A percentile compares a stretch with the other conserved stretches of the same genome.
Evolutionary conservation across 2,797 vertebrate genomes (phyloP).

Genomic region (Trematomus bernacchii): DNA sequence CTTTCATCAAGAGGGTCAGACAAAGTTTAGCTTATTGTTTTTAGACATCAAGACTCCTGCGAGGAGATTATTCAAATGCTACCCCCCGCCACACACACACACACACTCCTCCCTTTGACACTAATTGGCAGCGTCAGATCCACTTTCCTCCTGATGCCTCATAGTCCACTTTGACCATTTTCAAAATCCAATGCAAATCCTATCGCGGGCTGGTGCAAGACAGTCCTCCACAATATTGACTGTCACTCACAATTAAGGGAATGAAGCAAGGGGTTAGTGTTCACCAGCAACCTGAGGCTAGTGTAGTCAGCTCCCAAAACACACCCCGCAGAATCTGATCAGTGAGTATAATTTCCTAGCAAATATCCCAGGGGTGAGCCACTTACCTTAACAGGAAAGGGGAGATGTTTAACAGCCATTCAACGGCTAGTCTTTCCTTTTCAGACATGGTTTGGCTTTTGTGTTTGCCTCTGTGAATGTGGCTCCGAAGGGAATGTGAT

Average conservation of each 20-base stretch:
- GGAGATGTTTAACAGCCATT: constrained; percentile 81
- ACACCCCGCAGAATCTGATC: constrained; percentile 83
- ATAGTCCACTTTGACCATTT: constrained; percentile 84
- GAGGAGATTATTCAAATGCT: constrained; percentile 80
- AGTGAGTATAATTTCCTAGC: constrained; percentile 83
- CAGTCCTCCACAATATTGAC: constrained; percentile 81
- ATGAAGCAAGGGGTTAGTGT: constrained; percentile 73
- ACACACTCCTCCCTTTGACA: constrained; percentile 69
- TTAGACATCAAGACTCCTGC: constrained; percentile 70
- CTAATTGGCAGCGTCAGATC: constrained; percentile 81
- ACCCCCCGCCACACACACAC: constrained; percentile 45
- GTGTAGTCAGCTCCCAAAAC: constrained; percentile 73
- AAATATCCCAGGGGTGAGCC: constrained; percentile 84
- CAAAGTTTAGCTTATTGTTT: constrained; percentile 76
- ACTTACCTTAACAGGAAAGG: constrained; percentile 84
- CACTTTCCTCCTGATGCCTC: constrained; percentile 77
- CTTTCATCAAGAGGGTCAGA: constrained; percentile 61
- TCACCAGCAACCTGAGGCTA: constrained; percentile 80
- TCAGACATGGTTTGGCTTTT: constrained; percentile 67
- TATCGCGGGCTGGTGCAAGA: constrained; percentile 72
- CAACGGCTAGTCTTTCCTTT: constrained; percentile 69
- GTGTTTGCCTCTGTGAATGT: constrained; percentile 64
- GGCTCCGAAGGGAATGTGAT: constrained; percentile 64
- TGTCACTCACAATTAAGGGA: constrained; percentile 85
- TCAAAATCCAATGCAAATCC: constrained; percentile 88